These are phyloP conservation scores for Phortica okadai DNA, from an alignment of 2,888 invertebrate species.

Conservation along the genomic window DNA sequence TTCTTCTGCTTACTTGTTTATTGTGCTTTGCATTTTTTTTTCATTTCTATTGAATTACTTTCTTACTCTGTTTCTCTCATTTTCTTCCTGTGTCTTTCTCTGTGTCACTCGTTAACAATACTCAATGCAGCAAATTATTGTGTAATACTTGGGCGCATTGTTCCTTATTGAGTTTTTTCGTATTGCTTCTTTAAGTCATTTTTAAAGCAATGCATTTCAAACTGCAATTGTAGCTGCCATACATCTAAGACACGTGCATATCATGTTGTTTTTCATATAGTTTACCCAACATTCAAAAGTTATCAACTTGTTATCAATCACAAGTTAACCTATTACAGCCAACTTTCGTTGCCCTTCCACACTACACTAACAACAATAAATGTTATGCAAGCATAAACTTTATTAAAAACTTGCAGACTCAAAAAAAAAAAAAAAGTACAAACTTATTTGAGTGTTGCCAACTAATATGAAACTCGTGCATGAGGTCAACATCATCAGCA, in stretches of 20 bases:
- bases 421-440: background rate
- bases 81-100: background rate
- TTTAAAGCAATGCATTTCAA: background rate
- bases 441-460: background rate
- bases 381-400: constrained; percentile 51
- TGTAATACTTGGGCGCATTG: background rate
- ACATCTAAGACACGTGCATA: background rate
- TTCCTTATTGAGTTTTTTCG: background rate
- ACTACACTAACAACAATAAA: constrained; percentile 18
- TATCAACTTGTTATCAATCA: constrained; percentile 3
- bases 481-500: constrained; percentile 14
- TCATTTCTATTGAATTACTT: background rate
- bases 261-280: background rate
- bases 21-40: background rate
- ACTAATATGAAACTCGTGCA: constrained; percentile 12
- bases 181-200: background rate
- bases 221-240: background rate
- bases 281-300: background rate
- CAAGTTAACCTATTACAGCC: background rate
- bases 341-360: background rate
- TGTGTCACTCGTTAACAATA: constrained; percentile 53
- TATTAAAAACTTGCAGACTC: constrained; percentile 53
- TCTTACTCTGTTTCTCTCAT: background rate
- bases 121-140: constrained; percentile 38
- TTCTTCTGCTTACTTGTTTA: background rate